Conservation (phyloP, 2,113 vertebrate species). For the Pedionomus torquatus region DNA sequence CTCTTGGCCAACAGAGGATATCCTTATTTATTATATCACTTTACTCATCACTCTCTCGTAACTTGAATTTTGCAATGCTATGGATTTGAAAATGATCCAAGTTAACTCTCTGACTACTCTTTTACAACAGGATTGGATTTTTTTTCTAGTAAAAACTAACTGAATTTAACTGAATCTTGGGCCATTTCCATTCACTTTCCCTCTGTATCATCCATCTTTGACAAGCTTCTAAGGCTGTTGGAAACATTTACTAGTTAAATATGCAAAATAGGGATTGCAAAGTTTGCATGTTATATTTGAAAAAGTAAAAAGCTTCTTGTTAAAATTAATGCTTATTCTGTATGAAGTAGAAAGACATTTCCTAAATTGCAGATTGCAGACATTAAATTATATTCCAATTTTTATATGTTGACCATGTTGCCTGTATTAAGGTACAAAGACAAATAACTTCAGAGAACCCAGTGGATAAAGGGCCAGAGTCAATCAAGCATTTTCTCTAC, state of each 20-base stretch:
- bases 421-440: neutral
- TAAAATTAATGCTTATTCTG: neutral
- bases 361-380: neutral
- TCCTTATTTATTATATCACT: neutral
- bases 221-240: neutral
- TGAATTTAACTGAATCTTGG: neutral
- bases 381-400: neutral
- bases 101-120: neutral
- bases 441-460: neutral
- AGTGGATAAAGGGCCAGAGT: neutral
- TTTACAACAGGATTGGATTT: neutral
- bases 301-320: neutral
- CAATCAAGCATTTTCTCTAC: neutral
- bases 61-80: neutral
- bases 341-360: neutral
- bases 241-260: neutral
- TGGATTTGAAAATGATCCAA: neutral
- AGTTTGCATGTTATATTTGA: neutral
- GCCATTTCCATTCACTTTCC: neutral
- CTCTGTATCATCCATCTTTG: neutral
- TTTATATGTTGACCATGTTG: neutral
- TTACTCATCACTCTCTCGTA: neutral
- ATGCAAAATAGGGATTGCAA: neutral
- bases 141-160: neutral
- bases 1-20: neutral